Evolutionary conservation across 2,888 invertebrate species (phyloP).

Genomic region (Brachycybe producta): DNA sequence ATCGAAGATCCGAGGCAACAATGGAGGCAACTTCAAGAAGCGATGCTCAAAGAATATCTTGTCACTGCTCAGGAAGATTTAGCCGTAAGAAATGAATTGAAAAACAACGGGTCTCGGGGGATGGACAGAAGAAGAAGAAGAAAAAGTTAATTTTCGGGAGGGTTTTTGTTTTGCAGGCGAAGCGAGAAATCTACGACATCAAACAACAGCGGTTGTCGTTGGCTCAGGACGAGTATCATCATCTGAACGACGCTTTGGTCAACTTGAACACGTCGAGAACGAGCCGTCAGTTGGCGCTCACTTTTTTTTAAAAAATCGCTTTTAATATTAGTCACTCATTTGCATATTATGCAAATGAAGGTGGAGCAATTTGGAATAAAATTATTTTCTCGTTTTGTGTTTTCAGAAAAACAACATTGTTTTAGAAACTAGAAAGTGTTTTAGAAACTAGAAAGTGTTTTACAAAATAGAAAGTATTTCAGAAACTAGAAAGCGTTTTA

Average conservation of each 20-base stretch:
- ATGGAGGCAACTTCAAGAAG: conserved; percentile 93
- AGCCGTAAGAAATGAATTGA: conserved; percentile 48
- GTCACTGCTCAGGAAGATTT: conserved; percentile 89
- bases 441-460: too few relatives aligned
- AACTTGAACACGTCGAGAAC: conserved; percentile 78
- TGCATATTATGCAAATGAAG: too few relatives aligned
- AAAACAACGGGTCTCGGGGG: not conserved
- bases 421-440: too few relatives aligned
- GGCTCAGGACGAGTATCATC: conserved; percentile 91
- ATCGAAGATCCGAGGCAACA: conserved; percentile 91
- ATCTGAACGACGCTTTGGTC: conserved; percentile 60
- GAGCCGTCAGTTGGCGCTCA: conserved; percentile 74
- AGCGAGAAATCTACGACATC: conserved; percentile 90
- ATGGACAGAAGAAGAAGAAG: not conserved
- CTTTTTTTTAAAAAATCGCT: too few relatives aligned
- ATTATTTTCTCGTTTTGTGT: too few relatives aligned
- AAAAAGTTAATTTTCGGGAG: not conserved
- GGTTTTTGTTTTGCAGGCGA: conserved; percentile 52
- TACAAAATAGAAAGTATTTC: too few relatives aligned
- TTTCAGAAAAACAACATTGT: too few relatives aligned
- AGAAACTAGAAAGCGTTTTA: too few relatives aligned
- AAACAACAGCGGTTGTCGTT: conserved; percentile 85
- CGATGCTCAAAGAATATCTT: conserved; percentile 91
- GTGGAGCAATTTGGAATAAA: not conserved
- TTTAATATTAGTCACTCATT: too few relatives aligned